A percentile compares a stretch with the other conserved stretches of the same genome.
phyloP scores from a whole-genome alignment of 2,113 vertebrate species.

The Mobula hypostoma region DNA sequence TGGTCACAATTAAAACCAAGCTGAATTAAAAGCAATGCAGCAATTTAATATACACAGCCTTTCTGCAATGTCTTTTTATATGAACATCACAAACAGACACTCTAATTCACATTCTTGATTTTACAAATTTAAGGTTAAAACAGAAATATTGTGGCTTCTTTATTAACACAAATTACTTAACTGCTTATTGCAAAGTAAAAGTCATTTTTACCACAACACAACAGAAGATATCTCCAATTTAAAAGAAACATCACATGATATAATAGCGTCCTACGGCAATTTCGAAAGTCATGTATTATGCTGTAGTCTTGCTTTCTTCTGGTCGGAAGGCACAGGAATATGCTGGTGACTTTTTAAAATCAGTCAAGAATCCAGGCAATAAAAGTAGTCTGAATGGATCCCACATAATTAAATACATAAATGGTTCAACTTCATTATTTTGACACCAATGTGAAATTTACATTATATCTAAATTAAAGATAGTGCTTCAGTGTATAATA shows the following conservation, averaged over 20 bases:
- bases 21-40: constrained; percentile 33
- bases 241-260: constrained; percentile 5
- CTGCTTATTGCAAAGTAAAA: constrained; percentile 17
- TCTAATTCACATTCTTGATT: constrained; percentile 36
- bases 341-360: constrained; percentile 69
- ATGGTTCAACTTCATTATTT: constrained; percentile 84
- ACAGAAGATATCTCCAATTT: constrained; percentile 18
- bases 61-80: constrained; percentile 7
- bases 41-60: constrained; percentile 24
- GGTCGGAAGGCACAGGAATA: constrained; percentile 61
- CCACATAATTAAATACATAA: constrained; percentile 81
- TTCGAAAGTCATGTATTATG: constrained; percentile 29
- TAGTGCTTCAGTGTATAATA: constrained; percentile 83
- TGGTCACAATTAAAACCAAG: constrained; percentile 17
- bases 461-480: constrained; percentile 75
- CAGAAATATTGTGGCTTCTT: constrained; percentile 9
- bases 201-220: neutral
- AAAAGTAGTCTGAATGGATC: constrained; percentile 61
- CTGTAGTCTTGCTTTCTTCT: constrained; percentile 32
- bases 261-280: constrained; percentile 17
- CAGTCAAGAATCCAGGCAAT: constrained; percentile 56
- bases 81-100: constrained; percentile 32
- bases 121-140: constrained; percentile 17
- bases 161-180: constrained; percentile 3
- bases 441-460: constrained; percentile 93